phyloP scores from a whole-genome alignment of 1,140 invertebrate species.

The Chionoecetes opilio region DNA sequence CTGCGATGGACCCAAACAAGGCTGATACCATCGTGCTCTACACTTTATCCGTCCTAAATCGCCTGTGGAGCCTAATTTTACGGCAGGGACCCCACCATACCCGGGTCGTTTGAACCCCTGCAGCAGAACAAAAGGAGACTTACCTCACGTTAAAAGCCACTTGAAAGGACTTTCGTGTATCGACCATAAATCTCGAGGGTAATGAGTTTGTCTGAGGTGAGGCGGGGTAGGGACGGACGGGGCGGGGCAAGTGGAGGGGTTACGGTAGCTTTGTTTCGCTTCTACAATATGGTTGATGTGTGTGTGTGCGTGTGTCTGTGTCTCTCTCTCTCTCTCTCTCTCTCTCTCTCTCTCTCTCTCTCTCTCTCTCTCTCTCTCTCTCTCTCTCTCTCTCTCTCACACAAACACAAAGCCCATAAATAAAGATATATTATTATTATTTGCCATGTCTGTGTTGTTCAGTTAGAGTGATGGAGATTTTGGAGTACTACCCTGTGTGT shows the following conservation, averaged over 20 bases:
- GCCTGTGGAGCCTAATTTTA: slow-evolving; percentile 46
- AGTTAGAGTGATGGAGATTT: no score
- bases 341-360: not conserved
- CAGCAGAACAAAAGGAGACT: slow-evolving; percentile 54
- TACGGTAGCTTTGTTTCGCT: not conserved
- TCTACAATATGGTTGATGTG: not conserved
- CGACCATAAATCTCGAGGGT: slow-evolving; percentile 61
- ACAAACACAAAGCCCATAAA: not conserved
- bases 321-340: no score
- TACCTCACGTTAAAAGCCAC: slow-evolving; percentile 56
- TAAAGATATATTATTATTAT: no score
- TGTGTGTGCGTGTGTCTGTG: no score
- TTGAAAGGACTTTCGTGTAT: slow-evolving; percentile 64
- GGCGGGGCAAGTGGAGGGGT: not conserved
- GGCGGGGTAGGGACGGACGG: not conserved
- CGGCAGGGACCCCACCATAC: slow-evolving; percentile 10
- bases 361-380: slow-evolving; percentile 27
- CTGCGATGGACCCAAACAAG: not conserved
- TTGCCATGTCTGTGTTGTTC: no score
- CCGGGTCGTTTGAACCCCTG: slow-evolving; percentile 35
- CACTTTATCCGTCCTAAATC: slow-evolving; percentile 35
- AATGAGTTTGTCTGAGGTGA: slow-evolving; percentile 48
- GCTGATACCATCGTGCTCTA: not conserved
- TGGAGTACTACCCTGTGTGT: no score
- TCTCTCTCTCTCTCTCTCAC: not conserved